Base-by-base conservation (phyloP, 2,797 vertebrate species). In the Cryptoprocta ferox region DNA sequence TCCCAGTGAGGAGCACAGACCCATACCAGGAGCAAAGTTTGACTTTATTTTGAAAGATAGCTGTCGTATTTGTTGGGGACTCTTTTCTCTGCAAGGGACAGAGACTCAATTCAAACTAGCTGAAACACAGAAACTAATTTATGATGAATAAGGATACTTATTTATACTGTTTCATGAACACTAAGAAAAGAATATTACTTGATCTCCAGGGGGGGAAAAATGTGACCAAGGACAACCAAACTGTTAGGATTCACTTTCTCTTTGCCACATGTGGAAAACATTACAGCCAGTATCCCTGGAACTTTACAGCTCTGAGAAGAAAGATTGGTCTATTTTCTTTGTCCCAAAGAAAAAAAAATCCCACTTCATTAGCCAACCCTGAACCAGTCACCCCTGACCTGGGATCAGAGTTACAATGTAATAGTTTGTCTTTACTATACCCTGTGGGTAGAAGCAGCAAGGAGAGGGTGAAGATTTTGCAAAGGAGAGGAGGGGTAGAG, bases 241-340 rank as follows among this genome's bases (percentile, higher is more conserved):
- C n/a, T 71, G 50, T 65, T 39, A 84, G 39, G 79, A 90, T 93
- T 93, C 75, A 48, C 45, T 92, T 95, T 96, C 89, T 45, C 86
- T 87, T 89, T 84, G 73, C 63, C 42, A 86, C 92, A 94, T 92
- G 42, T 89, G 84, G 84, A 87, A 97, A 96, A 70, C n/a, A 93
- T 92, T 94, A 93, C 4, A 71, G 59, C 9, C 35, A 91, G 59
- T 26, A 76, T 96, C 81, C 80, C 71, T 93, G 80, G 59, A 92
- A 96, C 70, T 95, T 84, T 75, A 83, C 2, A 88, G 56, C 42
- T 66, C 42, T 45, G 79, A 96, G 28, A 53, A 89, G 91, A 76
- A 91, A 94, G 45, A 81, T 39, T 16, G 37, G 83, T 73, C 56
- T 78, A 32, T 93, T 89, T 94, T 70, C 35, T 56, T 95, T 86